Evolutionary conservation across 1,140 invertebrate genomes (phyloP), one percentile per base, ranked within the genome.

Genomic region (Lethrus apterus): DNA sequence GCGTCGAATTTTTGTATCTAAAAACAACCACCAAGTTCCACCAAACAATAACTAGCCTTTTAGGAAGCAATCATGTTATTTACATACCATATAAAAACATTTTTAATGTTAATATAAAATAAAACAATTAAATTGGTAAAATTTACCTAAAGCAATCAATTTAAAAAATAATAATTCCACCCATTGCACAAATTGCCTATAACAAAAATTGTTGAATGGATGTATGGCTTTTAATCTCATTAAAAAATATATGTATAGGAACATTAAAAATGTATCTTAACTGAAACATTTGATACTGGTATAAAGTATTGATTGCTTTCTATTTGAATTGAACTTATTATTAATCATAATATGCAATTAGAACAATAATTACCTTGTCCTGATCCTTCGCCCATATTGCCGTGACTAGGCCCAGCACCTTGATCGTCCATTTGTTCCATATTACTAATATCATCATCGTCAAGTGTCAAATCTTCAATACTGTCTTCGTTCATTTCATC

Each of bases 401-500:
- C 74, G 58, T 76, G 74, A 64, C 74, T 74, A 52, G 75, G 72
- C 58, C 74, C 74, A 50, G 73, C 69, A 56, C 74, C 72, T 44
- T 69, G 59, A 57, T 74, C 70, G 59, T 74, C 73, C 59, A 75
- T 70, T 46, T 73, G 68, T 67, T 80, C 77, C 69, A 77, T 73
- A 62, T 80, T 78, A 60, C 72, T 76, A 43, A 81, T 69, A 52
- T 78, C 78, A 62, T 88, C 84, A 57, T 88, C 84, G 63, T 87
- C 85, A 46, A 87, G 68, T 50, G 84, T 86, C 66, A 87, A 74
- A 67, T 88, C 84, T 70, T 89, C 85, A 57, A 87, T 83, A 62
- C 80, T 81, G 61, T 86, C 84, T 55, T 86, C 79, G 46, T 79
- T 76, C 57, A 67, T 65, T 51, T 84, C 81, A 56, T 86, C 82